phyloP scores from a whole-genome alignment of 2,113 vertebrate genomes.

The Scortum barcoo region DNA sequence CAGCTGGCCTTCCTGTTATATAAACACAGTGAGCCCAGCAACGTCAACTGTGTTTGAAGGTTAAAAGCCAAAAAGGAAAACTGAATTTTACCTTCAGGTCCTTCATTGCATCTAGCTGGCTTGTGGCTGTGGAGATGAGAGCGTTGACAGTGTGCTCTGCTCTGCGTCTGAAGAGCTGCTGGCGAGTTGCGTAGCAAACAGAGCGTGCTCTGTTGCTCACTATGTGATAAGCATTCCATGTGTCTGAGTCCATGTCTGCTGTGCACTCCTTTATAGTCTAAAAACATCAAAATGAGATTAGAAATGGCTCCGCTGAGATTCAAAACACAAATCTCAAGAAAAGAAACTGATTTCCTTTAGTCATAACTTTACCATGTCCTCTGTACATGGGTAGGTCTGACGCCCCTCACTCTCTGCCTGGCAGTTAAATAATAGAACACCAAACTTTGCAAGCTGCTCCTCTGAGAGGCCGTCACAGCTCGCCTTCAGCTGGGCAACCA shows the following conservation, averaged over 20 bases:
- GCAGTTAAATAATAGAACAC: slow-evolving; percentile 85
- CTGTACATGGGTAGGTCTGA: slow-evolving; percentile 76
- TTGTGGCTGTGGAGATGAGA: slow-evolving; percentile 84
- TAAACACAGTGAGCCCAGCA: background rate
- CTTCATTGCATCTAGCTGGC: slow-evolving; percentile 86
- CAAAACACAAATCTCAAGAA: background rate
- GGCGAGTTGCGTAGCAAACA: slow-evolving; percentile 86
- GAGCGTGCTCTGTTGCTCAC: slow-evolving; percentile 88
- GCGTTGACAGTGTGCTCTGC: slow-evolving; percentile 86
- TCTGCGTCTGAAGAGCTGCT: slow-evolving; percentile 85
- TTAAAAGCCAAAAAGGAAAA: background rate
- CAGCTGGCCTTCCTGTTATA: slow-evolving; percentile 84
- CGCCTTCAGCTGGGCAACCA: slow-evolving; percentile 73
- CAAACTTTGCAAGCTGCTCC: slow-evolving; percentile 86
- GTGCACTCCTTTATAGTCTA: slow-evolving; percentile 87
- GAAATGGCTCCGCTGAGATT: background rate
- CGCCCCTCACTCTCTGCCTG: slow-evolving; percentile 82
- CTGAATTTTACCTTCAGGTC: slow-evolving; percentile 82
- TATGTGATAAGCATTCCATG: slow-evolving; percentile 90
- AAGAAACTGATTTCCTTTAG: background rate
- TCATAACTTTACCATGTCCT: slow-evolving; percentile 76
- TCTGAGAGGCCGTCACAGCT: slow-evolving; percentile 82
- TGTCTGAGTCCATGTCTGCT: slow-evolving; percentile 85
- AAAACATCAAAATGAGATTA: background rate
- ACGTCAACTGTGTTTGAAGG: background rate